Evolutionary conservation across 1,140 invertebrate species (phyloP).

Genomic region (Asobara japonica): DNA sequence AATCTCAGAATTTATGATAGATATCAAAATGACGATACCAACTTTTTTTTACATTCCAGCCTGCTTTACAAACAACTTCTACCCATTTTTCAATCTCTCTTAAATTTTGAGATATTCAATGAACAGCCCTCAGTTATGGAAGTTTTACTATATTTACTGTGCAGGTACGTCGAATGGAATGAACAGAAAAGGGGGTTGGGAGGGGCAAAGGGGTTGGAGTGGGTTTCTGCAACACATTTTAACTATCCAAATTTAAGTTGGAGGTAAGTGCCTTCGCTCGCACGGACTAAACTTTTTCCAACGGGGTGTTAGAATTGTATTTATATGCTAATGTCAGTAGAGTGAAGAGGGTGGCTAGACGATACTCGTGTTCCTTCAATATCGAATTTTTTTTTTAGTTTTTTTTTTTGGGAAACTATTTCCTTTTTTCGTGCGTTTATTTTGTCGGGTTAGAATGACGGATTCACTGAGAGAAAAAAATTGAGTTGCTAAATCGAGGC

Average conservation of each 20-base stretch:
- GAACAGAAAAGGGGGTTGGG: neutral
- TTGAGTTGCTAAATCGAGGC: no score
- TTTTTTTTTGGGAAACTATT: neutral
- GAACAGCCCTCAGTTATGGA: no score
- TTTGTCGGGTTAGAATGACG: neutral
- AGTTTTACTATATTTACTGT: no score
- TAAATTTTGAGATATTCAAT: no score
- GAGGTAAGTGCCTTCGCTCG: constrained; percentile 44
- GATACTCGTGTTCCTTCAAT: constrained; percentile 21
- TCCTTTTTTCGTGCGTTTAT: neutral
- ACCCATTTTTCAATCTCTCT: no score
- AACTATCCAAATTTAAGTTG: constrained; percentile 54
- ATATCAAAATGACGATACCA: no score
- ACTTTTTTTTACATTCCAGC: no score
- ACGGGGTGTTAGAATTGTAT: constrained; percentile 49
- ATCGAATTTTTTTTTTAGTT: constrained; percentile 25
- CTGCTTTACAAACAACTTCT: no score
- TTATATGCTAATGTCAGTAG: constrained; percentile 52
- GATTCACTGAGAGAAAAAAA: neutral
- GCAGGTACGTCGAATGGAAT: neutral
- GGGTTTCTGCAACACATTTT: constrained; percentile 46
- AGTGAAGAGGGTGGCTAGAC: constrained; percentile 11
- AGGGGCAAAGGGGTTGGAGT: neutral
- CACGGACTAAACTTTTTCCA: constrained; percentile 44
- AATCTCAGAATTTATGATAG: no score